Evolutionary conservation across 2,797 vertebrate genomes (phyloP).

Genomic region (Chaetodon trifasciatus): DNA sequence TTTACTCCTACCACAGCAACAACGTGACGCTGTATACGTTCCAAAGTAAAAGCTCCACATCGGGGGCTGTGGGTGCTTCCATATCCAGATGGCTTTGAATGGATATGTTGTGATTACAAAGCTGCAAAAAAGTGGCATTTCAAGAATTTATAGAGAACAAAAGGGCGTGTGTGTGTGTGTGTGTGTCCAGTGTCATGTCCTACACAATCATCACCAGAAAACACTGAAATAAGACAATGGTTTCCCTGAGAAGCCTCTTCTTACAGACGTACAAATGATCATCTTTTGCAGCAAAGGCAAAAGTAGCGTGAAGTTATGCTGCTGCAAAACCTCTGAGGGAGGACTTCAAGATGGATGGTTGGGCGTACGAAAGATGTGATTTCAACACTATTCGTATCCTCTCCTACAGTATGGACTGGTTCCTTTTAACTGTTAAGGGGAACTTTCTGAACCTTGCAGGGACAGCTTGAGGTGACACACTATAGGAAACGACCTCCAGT

Average conservation of each 20-base stretch:
- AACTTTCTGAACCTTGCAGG: background rate
- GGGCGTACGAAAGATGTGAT: background rate
- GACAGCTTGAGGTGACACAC: no score
- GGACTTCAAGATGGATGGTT: background rate
- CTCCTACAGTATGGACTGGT: background rate
- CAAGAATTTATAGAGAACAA: slow-evolving; percentile 11
- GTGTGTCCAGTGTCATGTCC: background rate
- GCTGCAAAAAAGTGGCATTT: slow-evolving; percentile 10
- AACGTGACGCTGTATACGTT: background rate
- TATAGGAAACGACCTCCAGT: no score
- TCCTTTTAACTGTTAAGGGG: background rate
- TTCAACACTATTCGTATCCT: background rate
- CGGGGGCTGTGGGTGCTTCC: slow-evolving; percentile 2
- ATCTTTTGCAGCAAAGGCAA: background rate
- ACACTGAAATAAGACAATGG: background rate
- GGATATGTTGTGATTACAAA: slow-evolving; percentile 9
- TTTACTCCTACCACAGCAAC: background rate
- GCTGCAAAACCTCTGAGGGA: background rate
- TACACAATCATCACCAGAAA: no score
- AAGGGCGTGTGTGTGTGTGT: background rate
- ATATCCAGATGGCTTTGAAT: slow-evolving; percentile 19
- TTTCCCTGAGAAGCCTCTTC: background rate
- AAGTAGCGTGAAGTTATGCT: background rate
- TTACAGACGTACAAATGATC: background rate
- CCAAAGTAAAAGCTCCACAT: slow-evolving; percentile 27